Evolutionary conservation across 92 coral and sea anemone species (phyloP).

Genomic region (Epizoanthus scotinus): DNA sequence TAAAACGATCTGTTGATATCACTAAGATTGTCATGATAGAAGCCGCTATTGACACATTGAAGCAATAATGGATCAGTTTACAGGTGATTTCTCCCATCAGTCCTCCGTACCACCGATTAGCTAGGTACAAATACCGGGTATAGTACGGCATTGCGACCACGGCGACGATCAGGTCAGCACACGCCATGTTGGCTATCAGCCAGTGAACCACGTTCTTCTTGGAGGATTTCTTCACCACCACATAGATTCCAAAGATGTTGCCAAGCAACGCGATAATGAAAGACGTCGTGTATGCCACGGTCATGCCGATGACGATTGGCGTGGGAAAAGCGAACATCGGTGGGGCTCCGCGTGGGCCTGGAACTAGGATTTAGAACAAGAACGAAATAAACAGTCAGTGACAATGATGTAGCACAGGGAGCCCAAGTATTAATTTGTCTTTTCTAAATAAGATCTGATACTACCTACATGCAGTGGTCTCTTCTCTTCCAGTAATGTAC

Average conservation of each 20-base stretch:
- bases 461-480: no score
- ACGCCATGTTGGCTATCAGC: constrained; percentile 62
- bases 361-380: not conserved
- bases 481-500: no score
- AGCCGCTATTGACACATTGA: constrained; percentile 52
- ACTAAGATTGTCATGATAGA: constrained; percentile 49
- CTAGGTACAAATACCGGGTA: constrained; percentile 26
- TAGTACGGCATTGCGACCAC: constrained; percentile 45
- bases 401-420: no score
- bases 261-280: constrained; percentile 49
- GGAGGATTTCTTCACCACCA: constrained; percentile 45
- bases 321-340: not conserved
- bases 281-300: constrained; percentile 44
- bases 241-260: constrained; percentile 48
- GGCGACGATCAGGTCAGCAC: constrained; percentile 54
- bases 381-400: no score
- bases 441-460: no score
- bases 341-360: not conserved
- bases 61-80: constrained; percentile 33
- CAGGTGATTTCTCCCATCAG: constrained; percentile 45
- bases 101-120: constrained; percentile 35
- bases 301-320: constrained; percentile 30
- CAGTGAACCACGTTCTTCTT: constrained; percentile 32
- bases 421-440: no score
- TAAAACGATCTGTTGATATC: constrained; percentile 52